Evolutionary conservation across 2,888 invertebrate genomes (phyloP).

Genomic region (Drosophila subquinaria): DNA sequence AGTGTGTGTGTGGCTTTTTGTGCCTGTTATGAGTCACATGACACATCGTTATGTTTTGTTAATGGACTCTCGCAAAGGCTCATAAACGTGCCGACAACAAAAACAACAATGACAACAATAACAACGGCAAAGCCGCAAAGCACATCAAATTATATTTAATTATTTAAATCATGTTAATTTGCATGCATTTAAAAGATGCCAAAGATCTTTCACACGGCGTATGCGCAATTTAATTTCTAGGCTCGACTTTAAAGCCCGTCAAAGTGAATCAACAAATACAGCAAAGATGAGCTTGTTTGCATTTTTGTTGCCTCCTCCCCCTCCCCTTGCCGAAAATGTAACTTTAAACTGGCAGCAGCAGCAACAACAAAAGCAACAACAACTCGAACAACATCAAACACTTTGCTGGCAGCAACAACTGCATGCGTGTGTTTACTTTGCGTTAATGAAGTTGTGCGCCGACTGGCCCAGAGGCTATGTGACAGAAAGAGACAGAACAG

Average conservation of each 20-base stretch:
- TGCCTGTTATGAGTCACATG: constrained; percentile 76
- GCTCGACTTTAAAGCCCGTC: constrained; percentile 46
- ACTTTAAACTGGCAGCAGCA: constrained; percentile 69
- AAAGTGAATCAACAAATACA: constrained; percentile 51
- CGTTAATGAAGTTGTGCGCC: constrained; percentile 78
- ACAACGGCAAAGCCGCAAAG: constrained; percentile 53
- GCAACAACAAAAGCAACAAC: constrained; percentile 53
- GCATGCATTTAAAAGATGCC: constrained; percentile 60
- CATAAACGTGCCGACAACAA: constrained; percentile 53
- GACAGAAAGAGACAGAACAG: constrained; percentile 15
- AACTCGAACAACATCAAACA: constrained; percentile 74
- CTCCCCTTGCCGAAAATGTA: constrained; percentile 62
- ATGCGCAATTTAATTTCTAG: constrained; percentile 51
- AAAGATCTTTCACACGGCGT: constrained; percentile 29
- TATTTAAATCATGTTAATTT: constrained; percentile 81
- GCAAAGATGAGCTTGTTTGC: constrained; percentile 53
- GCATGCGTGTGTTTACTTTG: constrained; percentile 80
- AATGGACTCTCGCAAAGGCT: constrained; percentile 73
- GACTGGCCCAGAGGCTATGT: constrained; percentile 24
- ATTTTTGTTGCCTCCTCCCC: constrained; percentile 17
- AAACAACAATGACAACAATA: constrained; percentile 16
- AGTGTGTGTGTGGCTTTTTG: constrained; percentile 39
- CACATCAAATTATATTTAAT: constrained; percentile 79
- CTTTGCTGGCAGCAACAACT: constrained; percentile 68
- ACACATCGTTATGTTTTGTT: constrained; percentile 84